These are phyloP conservation scores for Anoplolepis gracilipes DNA, from an alignment of 1,140 invertebrate genomes.

Conservation along the genomic window DNA sequence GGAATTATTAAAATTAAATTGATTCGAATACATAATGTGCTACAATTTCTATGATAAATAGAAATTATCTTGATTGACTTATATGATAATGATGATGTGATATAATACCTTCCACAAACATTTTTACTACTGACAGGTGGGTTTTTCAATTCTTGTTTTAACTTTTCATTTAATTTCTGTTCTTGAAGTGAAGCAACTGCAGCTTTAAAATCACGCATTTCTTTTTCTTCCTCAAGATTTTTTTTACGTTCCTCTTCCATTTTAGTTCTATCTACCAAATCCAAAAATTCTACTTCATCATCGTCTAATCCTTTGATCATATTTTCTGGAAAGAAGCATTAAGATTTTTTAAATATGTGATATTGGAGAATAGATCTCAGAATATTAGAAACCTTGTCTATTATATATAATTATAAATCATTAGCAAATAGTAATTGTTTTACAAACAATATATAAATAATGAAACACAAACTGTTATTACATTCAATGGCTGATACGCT, in stretches of 20 bases:
- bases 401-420: not conserved
- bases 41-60: not conserved
- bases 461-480: constrained; percentile 14
- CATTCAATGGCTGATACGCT: not conserved
- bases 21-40: not conserved
- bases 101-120: constrained; percentile 77
- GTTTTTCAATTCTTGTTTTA: constrained; percentile 87
- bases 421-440: not conserved
- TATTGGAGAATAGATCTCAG: not conserved
- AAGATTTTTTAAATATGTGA: not conserved
- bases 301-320: constrained; percentile 97
- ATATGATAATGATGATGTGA: not conserved
- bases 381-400: not conserved
- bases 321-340: constrained; percentile 90
- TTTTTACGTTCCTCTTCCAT: constrained; percentile 93
- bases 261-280: constrained; percentile 94
- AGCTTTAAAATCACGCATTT: constrained; percentile 93
- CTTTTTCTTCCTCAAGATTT: constrained; percentile 92
- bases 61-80: not conserved
- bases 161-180: constrained; percentile 89
- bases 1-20: constrained; percentile 28
- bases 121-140: constrained; percentile 78
- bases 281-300: constrained; percentile 97
- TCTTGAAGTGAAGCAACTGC: constrained; percentile 92
- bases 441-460: not conserved